These are phyloP conservation scores for Macrotis lagotis DNA, from an alignment of 2,113 vertebrate genomes.

Conservation along the genomic window DNA sequence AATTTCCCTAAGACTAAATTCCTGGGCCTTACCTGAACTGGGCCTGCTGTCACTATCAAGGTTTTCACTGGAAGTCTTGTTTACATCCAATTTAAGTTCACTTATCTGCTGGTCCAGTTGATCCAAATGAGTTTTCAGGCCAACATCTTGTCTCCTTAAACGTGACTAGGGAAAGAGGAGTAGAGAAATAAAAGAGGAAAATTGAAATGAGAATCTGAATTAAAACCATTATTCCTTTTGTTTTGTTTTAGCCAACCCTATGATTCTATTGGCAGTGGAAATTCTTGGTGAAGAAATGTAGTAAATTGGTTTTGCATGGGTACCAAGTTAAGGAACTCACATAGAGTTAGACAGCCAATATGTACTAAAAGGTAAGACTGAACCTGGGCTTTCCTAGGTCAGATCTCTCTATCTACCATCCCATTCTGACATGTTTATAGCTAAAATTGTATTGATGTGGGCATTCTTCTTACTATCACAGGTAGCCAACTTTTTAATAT, in stretches of 20 bases:
- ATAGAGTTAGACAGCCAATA: neutral
- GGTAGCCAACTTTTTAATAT: neutral
- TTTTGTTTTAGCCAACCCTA: neutral
- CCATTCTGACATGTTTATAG: neutral
- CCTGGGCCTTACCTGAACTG: conserved; percentile 90
- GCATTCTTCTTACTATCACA: neutral
- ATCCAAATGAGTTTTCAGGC: conserved; percentile 93
- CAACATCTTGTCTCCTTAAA: conserved; percentile 90
- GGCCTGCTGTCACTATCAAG: conserved; percentile 95
- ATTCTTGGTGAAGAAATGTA: neutral
- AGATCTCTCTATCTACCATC: neutral
- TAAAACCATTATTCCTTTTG: neutral
- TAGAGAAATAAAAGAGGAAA: neutral
- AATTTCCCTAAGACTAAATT: neutral
- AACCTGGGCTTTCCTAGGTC: neutral
- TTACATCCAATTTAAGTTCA: conserved; percentile 91
- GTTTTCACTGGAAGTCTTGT: conserved; percentile 87
- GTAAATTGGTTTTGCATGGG: neutral
- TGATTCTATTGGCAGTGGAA: neutral
- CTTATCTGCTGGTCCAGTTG: conserved; percentile 94
- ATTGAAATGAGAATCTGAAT: neutral
- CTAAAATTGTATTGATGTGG: neutral
- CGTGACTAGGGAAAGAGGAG: conserved; percentile 83
- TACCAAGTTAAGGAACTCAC: neutral
- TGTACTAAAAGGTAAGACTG: neutral